phyloP scores from a whole-genome alignment of 2,113 vertebrate genomes.

The Colaptes auratus region DNA sequence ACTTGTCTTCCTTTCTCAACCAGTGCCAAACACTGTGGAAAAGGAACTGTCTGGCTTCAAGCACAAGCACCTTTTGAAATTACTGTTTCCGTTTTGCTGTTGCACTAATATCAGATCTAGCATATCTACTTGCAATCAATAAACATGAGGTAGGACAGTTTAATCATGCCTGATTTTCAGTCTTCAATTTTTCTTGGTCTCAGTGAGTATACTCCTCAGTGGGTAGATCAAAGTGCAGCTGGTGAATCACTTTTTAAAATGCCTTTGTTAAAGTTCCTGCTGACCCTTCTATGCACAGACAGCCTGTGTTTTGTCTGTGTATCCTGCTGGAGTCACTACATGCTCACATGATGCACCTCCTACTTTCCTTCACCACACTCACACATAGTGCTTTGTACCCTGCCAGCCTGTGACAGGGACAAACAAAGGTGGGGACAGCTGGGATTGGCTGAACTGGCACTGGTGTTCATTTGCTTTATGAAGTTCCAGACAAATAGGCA shows the following conservation, averaged over 20 bases:
- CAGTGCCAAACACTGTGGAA: background rate
- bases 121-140: background rate
- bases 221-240: background rate
- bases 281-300: background rate
- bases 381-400: fast-evolving
- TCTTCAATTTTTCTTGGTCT: background rate
- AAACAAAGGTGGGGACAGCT: background rate
- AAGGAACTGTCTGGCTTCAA: background rate
- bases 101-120: background rate
- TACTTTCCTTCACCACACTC: background rate
- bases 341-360: background rate
- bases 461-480: background rate
- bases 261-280: background rate
- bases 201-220: background rate
- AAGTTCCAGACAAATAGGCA: background rate
- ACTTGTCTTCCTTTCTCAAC: background rate
- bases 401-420: background rate
- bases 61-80: background rate
- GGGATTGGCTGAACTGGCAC: background rate
- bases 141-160: background rate
- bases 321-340: background rate
- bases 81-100: background rate
- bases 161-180: background rate
- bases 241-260: background rate
- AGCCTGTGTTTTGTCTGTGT: background rate